Evolutionary conservation across 2,888 invertebrate genomes (phyloP), one percentile per base, ranked within the genome.

Genomic region (Lymantria monacha): DNA sequence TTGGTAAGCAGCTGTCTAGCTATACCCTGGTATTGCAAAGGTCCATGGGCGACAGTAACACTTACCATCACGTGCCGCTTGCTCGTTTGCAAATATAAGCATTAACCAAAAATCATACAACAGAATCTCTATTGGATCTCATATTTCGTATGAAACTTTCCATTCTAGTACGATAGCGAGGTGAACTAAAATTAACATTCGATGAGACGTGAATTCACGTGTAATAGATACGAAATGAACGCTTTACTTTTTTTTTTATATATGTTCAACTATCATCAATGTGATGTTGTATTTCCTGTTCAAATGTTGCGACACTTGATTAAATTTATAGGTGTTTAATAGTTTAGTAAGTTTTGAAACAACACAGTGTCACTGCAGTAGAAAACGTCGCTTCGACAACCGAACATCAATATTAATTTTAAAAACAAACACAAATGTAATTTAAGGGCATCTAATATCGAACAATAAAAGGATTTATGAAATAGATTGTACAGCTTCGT

Each of bases 171-270:
- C 70, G 74, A 77, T 76, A 72, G 68, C 78, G 73, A 76, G 72
- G 73, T 77, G 72, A 76, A 72, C 81, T 82, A 82, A 79, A 83
- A 75, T 79, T 82, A 82, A 71, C 76, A 70, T 65, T 61, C 69
- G 76, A 76, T 72, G 79, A 76, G 74, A 75, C 71, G 73, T 68
- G 70, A 71, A 73, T 75, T 69, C 71, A 74, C 71, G 70, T 74
- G 71, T 72, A 68, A 69, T 73, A 67, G 70, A 65, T 66, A 59
- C 60, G 58, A 63, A 68, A 33, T 65, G 61, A 69, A 59, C 61
- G 61, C 54, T 67, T 62, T 57, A 65, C 59, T 49, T 61, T 64
- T 61, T n/a, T n/a, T n/a, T n/a, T n/a, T n/a, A n/a, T n/a, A n/a
- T 43, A 53, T 51, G 42, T 53, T 51, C 54, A 51, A 54, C 49